Percentiles rank a stretch among this genome's conserved stretches.
Conservation (phyloP, 1,140 invertebrate genomes). For the Hestina assimilis region DNA sequence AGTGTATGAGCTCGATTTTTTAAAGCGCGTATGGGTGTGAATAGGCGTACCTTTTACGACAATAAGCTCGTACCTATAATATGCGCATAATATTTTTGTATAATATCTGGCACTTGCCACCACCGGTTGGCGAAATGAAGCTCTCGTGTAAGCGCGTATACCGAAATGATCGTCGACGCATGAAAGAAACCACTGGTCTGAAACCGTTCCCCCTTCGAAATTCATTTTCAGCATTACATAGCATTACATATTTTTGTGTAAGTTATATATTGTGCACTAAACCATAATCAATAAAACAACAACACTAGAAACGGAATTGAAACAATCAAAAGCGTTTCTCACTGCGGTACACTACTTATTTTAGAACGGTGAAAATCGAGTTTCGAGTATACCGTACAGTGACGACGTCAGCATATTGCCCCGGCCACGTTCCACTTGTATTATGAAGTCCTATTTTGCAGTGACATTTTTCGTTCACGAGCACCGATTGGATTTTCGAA, state of each 20-base stretch:
- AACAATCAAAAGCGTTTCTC: slow-evolving; percentile 27
- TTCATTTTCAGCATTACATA: too few species aligned
- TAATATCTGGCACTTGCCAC: too few species aligned
- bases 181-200: too few species aligned
- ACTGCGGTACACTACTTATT: slow-evolving; percentile 44
- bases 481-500: slow-evolving; percentile 67
- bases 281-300: slow-evolving; percentile 11
- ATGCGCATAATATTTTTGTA: too few species aligned
- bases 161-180: too few species aligned
- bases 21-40: too few species aligned
- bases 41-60: too few species aligned
- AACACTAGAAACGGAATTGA: slow-evolving; percentile 22
- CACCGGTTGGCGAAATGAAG: too few species aligned
- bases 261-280: not conserved
- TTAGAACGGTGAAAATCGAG: slow-evolving; percentile 57
- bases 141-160: too few species aligned
- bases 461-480: slow-evolving; percentile 67
- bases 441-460: slow-evolving; percentile 66
- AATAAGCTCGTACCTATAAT: too few species aligned
- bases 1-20: too few species aligned
- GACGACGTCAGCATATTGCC: slow-evolving; percentile 62
- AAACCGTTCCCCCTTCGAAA: too few species aligned
- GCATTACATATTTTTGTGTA: not conserved
- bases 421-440: slow-evolving; percentile 53
- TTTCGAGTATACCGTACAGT: slow-evolving; percentile 47